Evolutionary conservation across 2,113 vertebrate genomes (phyloP).

Genomic region (Petroica traversi): DNA sequence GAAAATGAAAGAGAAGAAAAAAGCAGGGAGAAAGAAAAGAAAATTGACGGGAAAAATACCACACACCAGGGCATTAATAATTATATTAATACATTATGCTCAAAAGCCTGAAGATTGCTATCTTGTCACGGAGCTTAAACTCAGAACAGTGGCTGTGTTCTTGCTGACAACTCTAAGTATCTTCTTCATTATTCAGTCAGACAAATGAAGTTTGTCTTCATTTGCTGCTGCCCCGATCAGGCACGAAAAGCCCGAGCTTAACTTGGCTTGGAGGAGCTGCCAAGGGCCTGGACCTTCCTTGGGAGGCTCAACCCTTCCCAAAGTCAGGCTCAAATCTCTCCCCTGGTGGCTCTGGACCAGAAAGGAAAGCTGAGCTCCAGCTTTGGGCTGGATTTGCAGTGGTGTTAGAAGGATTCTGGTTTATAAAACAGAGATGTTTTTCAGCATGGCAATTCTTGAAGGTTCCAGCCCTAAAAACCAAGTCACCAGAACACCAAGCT

Average conservation of each 20-base stretch:
- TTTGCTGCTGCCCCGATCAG: background rate
- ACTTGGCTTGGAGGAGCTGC: background rate
- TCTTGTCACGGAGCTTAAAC: conserved; percentile 48
- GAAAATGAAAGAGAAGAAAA: background rate
- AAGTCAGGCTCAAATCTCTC: background rate
- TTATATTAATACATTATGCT: conserved; percentile 30
- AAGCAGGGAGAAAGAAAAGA: background rate
- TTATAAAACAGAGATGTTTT: background rate
- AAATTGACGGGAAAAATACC: background rate
- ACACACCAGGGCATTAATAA: background rate
- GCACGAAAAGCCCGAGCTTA: accelerated
- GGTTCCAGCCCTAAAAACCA: background rate
- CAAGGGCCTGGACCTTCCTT: background rate
- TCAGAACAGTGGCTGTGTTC: background rate
- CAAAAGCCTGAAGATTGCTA: background rate
- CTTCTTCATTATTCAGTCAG: conserved; percentile 55
- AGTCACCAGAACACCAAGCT: background rate
- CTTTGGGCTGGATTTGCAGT: background rate
- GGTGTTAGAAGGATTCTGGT: background rate
- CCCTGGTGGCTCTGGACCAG: background rate
- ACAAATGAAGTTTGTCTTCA: conserved; percentile 26
- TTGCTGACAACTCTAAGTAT: conserved; percentile 36
- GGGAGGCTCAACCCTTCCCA: background rate
- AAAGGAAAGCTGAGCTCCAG: background rate
- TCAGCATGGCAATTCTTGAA: background rate